Base-by-base conservation (phyloP, 1,140 invertebrate genomes). In the Dreissena rostriformis region DNA sequence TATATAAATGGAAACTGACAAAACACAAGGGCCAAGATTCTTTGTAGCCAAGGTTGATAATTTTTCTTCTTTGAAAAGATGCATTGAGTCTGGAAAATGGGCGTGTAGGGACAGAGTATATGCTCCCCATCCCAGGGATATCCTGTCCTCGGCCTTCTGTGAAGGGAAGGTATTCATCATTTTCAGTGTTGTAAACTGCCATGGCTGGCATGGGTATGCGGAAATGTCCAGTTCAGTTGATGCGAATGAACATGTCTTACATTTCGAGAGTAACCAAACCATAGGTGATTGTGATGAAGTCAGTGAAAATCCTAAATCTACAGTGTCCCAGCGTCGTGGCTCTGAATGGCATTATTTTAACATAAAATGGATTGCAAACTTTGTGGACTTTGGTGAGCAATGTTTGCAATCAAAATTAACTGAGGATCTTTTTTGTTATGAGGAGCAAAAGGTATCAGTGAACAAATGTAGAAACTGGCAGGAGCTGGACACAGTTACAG, bases 391-490 rank as follows among this genome's bases (percentile, higher is more conserved):
- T 88, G 87, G 88, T 39, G 88, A 91, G 85, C 82, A 83, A 28
- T 90, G 90, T 73, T 73, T 91, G 15, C 28, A 84, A n/a, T 91
- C 84, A 49, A 73, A 84, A 65, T 52, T 77, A 51, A 91, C 91
- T 39, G 77, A 84, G 24, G 55, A 86, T n/a, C 75, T 90, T 19
- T 15, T 71, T 0, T 84, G 80, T 70, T n/a, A 39, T 55, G 86
- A 87, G 76, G 53, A 67, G 66, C 26, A 73, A 63, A 72, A 15
- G 39, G 73, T 65, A 17, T 82, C 84, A 4, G 65, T 91, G 17
- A 91, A 91, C 75, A 90, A 91, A 82, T 86, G 87, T 55, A 74
- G 91, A 39, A 91, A 91, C 67, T 91, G 88, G 89, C 87, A 91
- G 79, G 86, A 90, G 81, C n/a, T 91, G 8, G 29, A 84, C 15